These are phyloP conservation scores for Telmatherina bonti DNA, from an alignment of 2,797 vertebrate genomes.

Conservation along the genomic window DNA sequence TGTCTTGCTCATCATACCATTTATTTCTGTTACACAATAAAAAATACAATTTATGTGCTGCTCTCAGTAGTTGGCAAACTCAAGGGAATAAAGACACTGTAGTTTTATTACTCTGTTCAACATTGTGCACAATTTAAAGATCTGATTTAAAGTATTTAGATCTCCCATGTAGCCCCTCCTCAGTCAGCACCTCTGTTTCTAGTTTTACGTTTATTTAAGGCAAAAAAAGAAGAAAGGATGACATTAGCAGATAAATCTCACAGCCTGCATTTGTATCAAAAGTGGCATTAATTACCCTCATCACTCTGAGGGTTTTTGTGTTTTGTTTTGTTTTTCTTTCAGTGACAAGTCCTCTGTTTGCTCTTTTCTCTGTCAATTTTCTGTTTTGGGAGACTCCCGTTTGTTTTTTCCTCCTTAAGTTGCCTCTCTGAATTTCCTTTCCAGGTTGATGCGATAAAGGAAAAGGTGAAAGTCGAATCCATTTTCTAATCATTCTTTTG, in stretches of 20 bases:
- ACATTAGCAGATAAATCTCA: slow-evolving; percentile 44
- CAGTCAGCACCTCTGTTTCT: not conserved
- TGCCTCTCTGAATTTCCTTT: slow-evolving; percentile 91
- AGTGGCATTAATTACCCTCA: slow-evolving; percentile 70
- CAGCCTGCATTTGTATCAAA: slow-evolving; percentile 80
- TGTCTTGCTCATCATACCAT: slow-evolving; percentile 42
- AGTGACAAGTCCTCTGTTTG: slow-evolving; percentile 84
- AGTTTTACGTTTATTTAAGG: slow-evolving; percentile 4
- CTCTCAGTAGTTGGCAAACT: slow-evolving; percentile 23
- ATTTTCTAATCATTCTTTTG: slow-evolving; percentile 91
- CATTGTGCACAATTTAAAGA: not conserved
- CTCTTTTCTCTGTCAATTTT: slow-evolving; percentile 88
- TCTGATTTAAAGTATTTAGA: slow-evolving; percentile 4
- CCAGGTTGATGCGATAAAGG: slow-evolving; percentile 99
- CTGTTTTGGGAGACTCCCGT: slow-evolving; percentile 87
- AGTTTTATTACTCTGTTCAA: not conserved
- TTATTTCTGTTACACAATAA: slow-evolving; percentile 51
- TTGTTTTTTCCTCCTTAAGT: slow-evolving; percentile 92
- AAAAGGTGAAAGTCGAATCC: slow-evolving; percentile 99
- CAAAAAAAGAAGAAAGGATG: not conserved
- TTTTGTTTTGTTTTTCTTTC: slow-evolving; percentile 63
- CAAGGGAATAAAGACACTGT: slow-evolving; percentile 1
- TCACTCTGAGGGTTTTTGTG: slow-evolving; percentile 79
- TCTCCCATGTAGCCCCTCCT: not conserved
- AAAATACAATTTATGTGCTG: slow-evolving; percentile 17